Evolutionary conservation across 2,797 vertebrate species (phyloP), one percentile per base, ranked within the genome.

Genomic region (Holocentrus rufus): DNA sequence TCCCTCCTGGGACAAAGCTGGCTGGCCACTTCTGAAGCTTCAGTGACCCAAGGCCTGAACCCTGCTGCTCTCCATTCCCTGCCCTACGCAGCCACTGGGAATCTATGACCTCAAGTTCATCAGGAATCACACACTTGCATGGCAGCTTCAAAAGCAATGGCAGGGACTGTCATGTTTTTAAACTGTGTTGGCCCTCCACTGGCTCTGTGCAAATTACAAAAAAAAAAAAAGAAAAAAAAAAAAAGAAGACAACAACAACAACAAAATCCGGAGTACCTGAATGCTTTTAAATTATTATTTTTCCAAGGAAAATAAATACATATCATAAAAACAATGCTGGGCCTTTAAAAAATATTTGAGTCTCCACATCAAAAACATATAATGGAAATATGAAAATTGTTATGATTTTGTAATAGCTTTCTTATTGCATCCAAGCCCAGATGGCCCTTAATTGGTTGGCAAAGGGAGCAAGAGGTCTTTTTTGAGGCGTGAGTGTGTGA

Each of bases 381-480:
- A 20, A 64, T 65, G 53, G 56, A 77, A 69, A 73, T 81, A 77
- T 74, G 30, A 79, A 80, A 88, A 85, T 71, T 71, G 76, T 88
- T 88, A 79, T 90, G 67, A 80, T 83, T 83, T 79, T 78, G 60
- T 77, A 79, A 84, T 88, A 77, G 85, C 71, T 86, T 85, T 85
- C 79, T 83, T 77, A 78, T 93, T 93, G 94, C 93, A 92, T 93
- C 84, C 81, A 80, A 89, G 89, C 93, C 94, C 95, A 96, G 96
- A 96, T 97, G 95, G 95, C 93, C 94, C 94, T 96, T 97, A 98
- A 97, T 97, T 97, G 95, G 95, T 94, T 95, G 95, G 95, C 95
- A 94, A 94, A 95, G 91, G 94, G 95, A 96, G 95, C 89, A 92
- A 93, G 94, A 93, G 94, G 94, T 95, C 93, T 94, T 93, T 93